Base-by-base conservation (phyloP, 2,888 invertebrate species). In the Apotomis capreana region DNA sequence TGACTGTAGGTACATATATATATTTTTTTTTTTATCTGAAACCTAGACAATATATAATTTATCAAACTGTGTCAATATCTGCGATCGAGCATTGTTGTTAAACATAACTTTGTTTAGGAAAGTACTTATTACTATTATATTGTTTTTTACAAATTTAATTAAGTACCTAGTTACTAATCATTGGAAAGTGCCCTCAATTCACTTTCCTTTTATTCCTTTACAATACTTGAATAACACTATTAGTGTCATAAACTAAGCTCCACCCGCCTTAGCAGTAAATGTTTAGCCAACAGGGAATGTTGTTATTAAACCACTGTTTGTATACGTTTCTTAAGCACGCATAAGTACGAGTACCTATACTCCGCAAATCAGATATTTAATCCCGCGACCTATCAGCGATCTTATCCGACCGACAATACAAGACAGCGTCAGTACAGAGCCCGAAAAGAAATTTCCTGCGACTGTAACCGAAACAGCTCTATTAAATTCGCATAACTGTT, bases 401-500 rank as follows among this genome's bases (percentile, higher is more conserved):
- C 49, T 15, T 51, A 57, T 55, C 37, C 44, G 36, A 63, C 4
- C 40, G 26, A 62, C 49, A 70, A 70, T 49, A 60, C 60, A 46
- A 46, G 55, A 70, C 37, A 54, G 37, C 40, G 49, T 37, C 60
- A 46, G 13, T 26, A 4, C 15, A 40, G 37, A 62, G 12, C 55
- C 37, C 67, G 49, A 51, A 26, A 13, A 49, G 6, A 62, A 61
- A 71, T 62, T 62, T 51, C 8, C 6, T 6, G 46, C 15, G 65
- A 51, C 51, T 44, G 61, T 62, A 51, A 57, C 61, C 54, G 64
- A 64, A 64, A 64, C 36, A 44, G n/a, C 55, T 64, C 67, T 57
- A 65, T 57, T 37, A 54, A 67, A 46, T 70, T 61, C 65, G 61
- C 61, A 62, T 68, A 55, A 70, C 62, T 44, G 46, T 57, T 51